phyloP scores from a whole-genome alignment of 2,797 vertebrate species.

The Centroberyx gerrardi region DNA sequence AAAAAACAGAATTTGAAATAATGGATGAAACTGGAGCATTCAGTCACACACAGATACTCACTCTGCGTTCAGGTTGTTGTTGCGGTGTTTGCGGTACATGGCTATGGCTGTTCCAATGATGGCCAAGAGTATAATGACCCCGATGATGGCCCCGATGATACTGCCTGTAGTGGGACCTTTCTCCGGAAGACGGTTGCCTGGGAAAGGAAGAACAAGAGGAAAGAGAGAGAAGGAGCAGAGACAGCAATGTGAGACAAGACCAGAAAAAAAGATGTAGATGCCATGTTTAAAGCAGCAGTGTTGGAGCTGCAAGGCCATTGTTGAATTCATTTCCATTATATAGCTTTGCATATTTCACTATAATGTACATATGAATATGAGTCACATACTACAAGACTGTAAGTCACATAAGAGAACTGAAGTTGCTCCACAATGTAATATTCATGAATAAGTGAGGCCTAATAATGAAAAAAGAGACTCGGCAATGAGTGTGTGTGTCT shows the following conservation, averaged over 20 bases:
- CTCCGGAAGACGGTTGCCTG: slow-evolving; percentile 67
- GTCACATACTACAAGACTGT: slow-evolving; percentile 10
- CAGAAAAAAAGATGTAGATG: neutral
- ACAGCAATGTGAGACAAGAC: neutral
- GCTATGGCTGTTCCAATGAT: slow-evolving; percentile 78
- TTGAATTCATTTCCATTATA: neutral
- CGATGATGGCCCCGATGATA: slow-evolving; percentile 84
- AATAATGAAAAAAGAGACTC: slow-evolving; percentile 16
- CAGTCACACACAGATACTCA: slow-evolving; percentile 67
- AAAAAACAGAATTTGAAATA: slow-evolving; percentile 5
- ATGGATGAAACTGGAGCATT: slow-evolving; percentile 19
- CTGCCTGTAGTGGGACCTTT: slow-evolving; percentile 73
- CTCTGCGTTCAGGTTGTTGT: slow-evolving; percentile 68
- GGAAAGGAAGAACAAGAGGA: slow-evolving; percentile 4
- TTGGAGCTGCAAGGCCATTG: neutral
- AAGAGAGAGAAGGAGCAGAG: slow-evolving; percentile 1
- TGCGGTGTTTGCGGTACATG: slow-evolving; percentile 73
- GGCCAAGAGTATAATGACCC: slow-evolving; percentile 78
- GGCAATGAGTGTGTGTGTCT: neutral
- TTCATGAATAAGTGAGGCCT: slow-evolving; percentile 22
- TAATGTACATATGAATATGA: slow-evolving; percentile 24
- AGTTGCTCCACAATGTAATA: slow-evolving; percentile 20
- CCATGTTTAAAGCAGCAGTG: neutral
- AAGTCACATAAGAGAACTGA: slow-evolving; percentile 16
- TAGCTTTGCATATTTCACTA: slow-evolving; percentile 7